Conservation (phyloP, 2,888 invertebrate species). For the Tinea pellionella region DNA sequence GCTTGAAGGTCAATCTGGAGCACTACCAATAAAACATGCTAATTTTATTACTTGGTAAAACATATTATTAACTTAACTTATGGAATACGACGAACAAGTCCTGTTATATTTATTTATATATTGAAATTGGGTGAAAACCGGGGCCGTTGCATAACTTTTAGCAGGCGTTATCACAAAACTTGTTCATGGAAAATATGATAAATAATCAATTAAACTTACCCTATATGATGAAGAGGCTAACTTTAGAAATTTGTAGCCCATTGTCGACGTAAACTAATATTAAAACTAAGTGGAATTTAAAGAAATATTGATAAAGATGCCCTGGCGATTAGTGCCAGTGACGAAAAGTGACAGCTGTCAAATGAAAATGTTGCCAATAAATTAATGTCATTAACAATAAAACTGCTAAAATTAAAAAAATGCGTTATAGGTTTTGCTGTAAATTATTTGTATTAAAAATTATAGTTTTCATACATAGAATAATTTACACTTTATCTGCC, state of each 20-base stretch:
- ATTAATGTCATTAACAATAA: not conserved
- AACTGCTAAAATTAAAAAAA: too few species aligned
- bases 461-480: too few species aligned
- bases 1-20: constrained; percentile 45
- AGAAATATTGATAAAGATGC: constrained; percentile 26
- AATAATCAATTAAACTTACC: constrained; percentile 34
- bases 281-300: constrained; percentile 19
- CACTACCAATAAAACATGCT: not conserved
- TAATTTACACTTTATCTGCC: too few species aligned
- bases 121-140: not conserved
- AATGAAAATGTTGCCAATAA: not conserved
- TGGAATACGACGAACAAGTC: not conserved
- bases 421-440: too few species aligned
- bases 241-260: constrained; percentile 58
- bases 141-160: constrained; percentile 46
- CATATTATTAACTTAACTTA: not conserved
- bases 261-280: constrained; percentile 23
- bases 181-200: not conserved
- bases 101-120: not conserved
- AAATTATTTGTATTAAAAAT: too few species aligned
- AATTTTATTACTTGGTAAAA: not conserved
- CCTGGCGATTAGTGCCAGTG: constrained; percentile 31
- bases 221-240: constrained; percentile 48
- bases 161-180: constrained; percentile 18
- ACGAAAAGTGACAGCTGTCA: constrained; percentile 7